Base-by-base conservation (phyloP, 2,113 vertebrate species). In the Xiphias gladius region DNA sequence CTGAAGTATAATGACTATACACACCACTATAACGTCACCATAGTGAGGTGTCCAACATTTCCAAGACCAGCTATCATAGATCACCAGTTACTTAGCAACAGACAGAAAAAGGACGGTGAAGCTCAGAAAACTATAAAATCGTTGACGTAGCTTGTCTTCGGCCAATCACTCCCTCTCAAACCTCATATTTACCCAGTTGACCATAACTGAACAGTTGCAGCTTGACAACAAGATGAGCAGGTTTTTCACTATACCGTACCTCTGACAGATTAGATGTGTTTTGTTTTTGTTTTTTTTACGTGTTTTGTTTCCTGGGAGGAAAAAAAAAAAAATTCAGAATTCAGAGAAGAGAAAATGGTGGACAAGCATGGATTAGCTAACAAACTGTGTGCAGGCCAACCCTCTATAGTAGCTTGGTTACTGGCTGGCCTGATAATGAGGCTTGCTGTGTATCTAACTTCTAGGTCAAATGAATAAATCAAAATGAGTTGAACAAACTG, bases 81-180 rank as follows among this genome's bases (percentile, higher is more conserved):
- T 39, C 37, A 39, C 37, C 37, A 39, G 37, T 39, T 89, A 81
- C 86, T 80, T 71, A 85, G 89, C 90, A 89, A 89, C 88, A 70
- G 83, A 28, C 64, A 48, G 69, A 57, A 59, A 77, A 71, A 32
- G 65, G 73, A 76, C 37, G 16, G 62, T 55, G 32, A 4, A 30
- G 64, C 73, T 62, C 65, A 52, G 52, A 75, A 91, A 75, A 65
- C 64, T 69, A 50, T 76, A 35, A 46, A 54, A 43, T 54, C 22
- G 68, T 79, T 79, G 72, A 88, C 74, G 37, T n/a, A 10, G 35
- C 41, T 73, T 1, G 14, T 79, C 46, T 80, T 61, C 67, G 66
- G 68, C 66, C 73, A 70, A 5, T 3, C 67, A 78, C 50, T 67
- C 63, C 7, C 50, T 39, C 64, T 86, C 63, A 69, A 54, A 69